A percentile compares a stretch with the other conserved stretches of the same genome.
These are phyloP conservation scores for Leucophenga varia DNA, from an alignment of 1,140 invertebrate genomes.

Conservation along the genomic window DNA sequence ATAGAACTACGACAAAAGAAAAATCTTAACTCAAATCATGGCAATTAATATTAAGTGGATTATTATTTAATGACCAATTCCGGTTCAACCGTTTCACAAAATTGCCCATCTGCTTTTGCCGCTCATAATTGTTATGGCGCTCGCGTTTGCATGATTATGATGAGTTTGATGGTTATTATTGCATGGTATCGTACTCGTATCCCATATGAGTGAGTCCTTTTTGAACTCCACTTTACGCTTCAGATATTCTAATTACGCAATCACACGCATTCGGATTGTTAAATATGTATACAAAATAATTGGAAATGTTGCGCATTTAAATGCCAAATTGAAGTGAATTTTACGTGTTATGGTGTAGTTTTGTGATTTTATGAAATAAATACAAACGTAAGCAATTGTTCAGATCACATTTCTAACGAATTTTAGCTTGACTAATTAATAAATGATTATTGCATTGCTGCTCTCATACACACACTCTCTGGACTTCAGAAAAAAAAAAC, in stretches of 20 bases:
- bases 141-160: slow-evolving; percentile 22
- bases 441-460: slow-evolving; percentile 42
- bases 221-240: slow-evolving; percentile 14
- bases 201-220: too few relatives aligned
- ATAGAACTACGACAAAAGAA: slow-evolving; percentile 3
- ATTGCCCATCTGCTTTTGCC: slow-evolving; percentile 26
- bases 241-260: slow-evolving; percentile 49
- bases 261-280: slow-evolving; percentile 29
- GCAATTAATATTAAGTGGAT: slow-evolving; percentile 55
- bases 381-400: not conserved
- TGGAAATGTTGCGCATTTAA: slow-evolving; percentile 25
- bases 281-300: not conserved
- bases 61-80: slow-evolving; percentile 50
- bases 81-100: slow-evolving; percentile 6
- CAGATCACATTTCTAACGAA: slow-evolving; percentile 24
- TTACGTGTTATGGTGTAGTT: slow-evolving; percentile 38
- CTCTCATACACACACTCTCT: too few relatives aligned
- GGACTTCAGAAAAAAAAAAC: too few relatives aligned
- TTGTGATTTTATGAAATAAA: not conserved
- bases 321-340: slow-evolving; percentile 42
- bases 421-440: slow-evolving; percentile 47
- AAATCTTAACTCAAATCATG: slow-evolving; percentile 32
- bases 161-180: slow-evolving; percentile 1
- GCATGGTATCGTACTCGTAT: too few relatives aligned
- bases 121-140: slow-evolving; percentile 43